phyloP scores from a whole-genome alignment of 2,113 vertebrate species.

The Gallinago media region DNA sequence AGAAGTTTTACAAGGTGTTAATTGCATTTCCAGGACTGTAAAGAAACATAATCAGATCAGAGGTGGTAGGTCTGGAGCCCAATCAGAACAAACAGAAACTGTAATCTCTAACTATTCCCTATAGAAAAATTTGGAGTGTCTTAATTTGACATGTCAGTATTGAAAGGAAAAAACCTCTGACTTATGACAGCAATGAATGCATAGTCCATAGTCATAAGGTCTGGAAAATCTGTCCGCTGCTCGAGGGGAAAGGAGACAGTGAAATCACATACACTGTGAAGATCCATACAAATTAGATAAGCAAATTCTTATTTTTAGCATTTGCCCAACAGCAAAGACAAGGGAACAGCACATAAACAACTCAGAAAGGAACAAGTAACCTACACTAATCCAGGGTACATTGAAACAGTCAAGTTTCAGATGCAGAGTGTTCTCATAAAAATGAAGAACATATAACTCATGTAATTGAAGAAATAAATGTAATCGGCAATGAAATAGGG shows the following conservation, averaged over 20 bases:
- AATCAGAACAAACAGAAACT: neutral
- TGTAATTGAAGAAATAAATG: neutral
- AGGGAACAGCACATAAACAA: slow-evolving; percentile 36
- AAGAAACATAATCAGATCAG: neutral
- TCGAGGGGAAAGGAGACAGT: slow-evolving; percentile 38
- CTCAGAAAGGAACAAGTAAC: slow-evolving; percentile 22
- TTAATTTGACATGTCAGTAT: neutral
- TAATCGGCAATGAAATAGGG: neutral
- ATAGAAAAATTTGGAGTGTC: neutral
- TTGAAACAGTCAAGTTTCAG: neutral
- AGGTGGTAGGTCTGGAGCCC: neutral
- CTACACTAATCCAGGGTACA: neutral
- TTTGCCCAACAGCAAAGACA: slow-evolving; percentile 50
- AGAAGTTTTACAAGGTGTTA: neutral
- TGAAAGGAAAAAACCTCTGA: neutral
- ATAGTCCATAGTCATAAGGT: slow-evolving; percentile 25
- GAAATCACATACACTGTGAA: slow-evolving; percentile 46
- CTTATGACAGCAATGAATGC: slow-evolving; percentile 36
- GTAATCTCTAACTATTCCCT: neutral
- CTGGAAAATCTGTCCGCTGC: slow-evolving; percentile 48
- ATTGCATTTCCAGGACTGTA: neutral
- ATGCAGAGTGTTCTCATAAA: neutral
- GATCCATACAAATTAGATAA: slow-evolving; percentile 72
- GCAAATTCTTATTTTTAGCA: slow-evolving; percentile 70
- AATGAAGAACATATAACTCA: neutral